These are phyloP conservation scores for Ellobius talpinus DNA, from an alignment of 2,113 vertebrate species.

Conservation along the genomic window DNA sequence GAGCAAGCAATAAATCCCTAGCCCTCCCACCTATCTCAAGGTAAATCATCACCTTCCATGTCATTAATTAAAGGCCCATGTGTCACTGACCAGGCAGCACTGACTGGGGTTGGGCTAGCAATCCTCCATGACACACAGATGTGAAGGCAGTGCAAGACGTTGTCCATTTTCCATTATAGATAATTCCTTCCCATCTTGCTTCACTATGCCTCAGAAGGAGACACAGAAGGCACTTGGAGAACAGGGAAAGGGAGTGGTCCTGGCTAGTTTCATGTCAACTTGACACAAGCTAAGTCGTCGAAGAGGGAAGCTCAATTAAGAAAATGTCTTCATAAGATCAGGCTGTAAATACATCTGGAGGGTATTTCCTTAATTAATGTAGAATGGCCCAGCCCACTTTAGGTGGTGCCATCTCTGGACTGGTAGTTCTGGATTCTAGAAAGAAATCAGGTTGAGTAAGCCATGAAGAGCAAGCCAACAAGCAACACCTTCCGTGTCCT, in stretches of 20 bases:
- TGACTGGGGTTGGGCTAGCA: neutral
- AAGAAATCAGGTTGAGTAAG: neutral
- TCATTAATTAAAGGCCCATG: neutral
- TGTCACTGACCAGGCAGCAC: neutral
- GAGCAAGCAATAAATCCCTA: conserved; percentile 12
- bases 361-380: neutral
- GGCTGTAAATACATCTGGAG: neutral
- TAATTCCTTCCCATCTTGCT: neutral
- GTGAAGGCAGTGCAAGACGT: neutral
- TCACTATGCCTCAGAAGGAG: neutral
- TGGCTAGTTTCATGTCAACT: neutral
- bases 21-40: neutral
- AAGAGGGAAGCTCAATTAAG: neutral
- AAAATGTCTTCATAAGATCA: neutral
- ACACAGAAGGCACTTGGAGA: no score
- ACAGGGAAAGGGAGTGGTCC: neutral
- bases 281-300: neutral
- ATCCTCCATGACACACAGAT: neutral
- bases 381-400: neutral
- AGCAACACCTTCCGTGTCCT: neutral
- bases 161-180: neutral
- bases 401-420: neutral
- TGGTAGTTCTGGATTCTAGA: neutral
- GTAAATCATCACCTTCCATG: neutral
- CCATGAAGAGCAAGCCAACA: neutral